Conservation (phyloP, 2,888 invertebrate genomes). For the Metalampra italica region DNA sequence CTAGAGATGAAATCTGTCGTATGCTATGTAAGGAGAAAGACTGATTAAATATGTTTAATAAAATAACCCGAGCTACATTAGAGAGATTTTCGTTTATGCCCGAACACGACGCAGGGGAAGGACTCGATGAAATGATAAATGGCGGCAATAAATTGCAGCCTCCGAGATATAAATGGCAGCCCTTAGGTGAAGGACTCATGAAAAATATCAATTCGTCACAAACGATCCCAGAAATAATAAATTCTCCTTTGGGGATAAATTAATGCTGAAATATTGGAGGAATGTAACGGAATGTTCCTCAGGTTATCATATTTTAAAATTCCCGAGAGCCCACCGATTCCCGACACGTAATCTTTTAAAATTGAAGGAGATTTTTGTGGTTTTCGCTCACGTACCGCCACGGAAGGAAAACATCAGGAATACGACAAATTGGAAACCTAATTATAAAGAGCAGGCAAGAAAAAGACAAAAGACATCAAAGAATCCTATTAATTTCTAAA, state of each 20-base stretch:
- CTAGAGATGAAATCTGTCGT: not conserved
- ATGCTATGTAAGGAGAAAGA: constrained; percentile 5
- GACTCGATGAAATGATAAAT: constrained; percentile 66
- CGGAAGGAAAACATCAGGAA: constrained; percentile 1
- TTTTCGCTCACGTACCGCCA: constrained; percentile 2
- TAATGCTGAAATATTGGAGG: constrained; percentile 37
- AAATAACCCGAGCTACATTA: constrained; percentile 20
- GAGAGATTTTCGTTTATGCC: constrained; percentile 9
- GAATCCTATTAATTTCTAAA: constrained; percentile 12
- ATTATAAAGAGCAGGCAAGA: not conserved
- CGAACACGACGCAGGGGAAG: constrained; percentile 21
- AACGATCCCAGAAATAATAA: constrained; percentile 33
- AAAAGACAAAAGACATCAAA: constrained; percentile 1
- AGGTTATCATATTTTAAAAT: constrained; percentile 35
- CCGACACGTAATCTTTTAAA: constrained; percentile 14
- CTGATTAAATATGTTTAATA: constrained; percentile 27
- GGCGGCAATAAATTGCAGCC: constrained; percentile 60
- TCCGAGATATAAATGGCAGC: constrained; percentile 56
- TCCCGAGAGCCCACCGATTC: constrained; percentile 23
- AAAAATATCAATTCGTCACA: constrained; percentile 67
- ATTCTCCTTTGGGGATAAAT: constrained; percentile 38
- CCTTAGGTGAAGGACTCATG: constrained; percentile 52
- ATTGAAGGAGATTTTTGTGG: constrained; percentile 4
- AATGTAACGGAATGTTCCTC: constrained; percentile 30
- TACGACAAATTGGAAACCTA: constrained; percentile 8